Evolutionary conservation across 1,140 invertebrate species (phyloP).

Genomic region (Aphaenogaster ashmeadi): DNA sequence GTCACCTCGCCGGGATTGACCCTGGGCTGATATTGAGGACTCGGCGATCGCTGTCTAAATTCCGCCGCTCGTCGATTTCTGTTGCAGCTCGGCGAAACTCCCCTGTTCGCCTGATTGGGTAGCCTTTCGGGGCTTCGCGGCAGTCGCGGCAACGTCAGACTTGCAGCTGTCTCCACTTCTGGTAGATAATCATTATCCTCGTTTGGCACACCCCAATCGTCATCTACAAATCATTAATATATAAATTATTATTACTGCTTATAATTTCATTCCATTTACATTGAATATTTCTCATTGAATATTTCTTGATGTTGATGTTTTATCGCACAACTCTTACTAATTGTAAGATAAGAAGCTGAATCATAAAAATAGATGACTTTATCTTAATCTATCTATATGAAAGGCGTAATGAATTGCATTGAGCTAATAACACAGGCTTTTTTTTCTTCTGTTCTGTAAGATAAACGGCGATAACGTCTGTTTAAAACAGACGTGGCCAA

Average conservation of each 20-base stretch:
- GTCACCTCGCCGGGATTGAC: conserved; percentile 80
- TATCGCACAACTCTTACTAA: neutral
- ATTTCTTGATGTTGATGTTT: neutral
- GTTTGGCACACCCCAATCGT: conserved; percentile 83
- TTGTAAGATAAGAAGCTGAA: neutral
- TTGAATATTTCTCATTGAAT: neutral
- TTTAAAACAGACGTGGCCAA: no score
- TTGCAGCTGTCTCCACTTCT: conserved; percentile 79
- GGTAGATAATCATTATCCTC: conserved; percentile 83
- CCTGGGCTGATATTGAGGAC: conserved; percentile 86
- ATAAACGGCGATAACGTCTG: no score
- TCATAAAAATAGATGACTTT: neutral
- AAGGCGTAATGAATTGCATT: neutral
- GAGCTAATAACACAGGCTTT: no score
- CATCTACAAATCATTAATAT: conserved; percentile 79
- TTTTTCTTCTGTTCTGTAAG: no score
- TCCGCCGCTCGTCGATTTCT: conserved; percentile 82
- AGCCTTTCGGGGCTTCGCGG: conserved; percentile 83
- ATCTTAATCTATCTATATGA: neutral
- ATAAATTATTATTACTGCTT: neutral
- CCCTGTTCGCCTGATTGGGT: conserved; percentile 72
- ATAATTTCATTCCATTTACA: neutral
- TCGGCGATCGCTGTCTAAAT: conserved; percentile 87
- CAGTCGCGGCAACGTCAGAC: conserved; percentile 82
- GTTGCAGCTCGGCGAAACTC: conserved; percentile 78